A percentile compares a stretch with the other conserved stretches of the same genome.
Conservation (phyloP, 2,797 vertebrate genomes). For the Bucorvus abyssinicus region DNA sequence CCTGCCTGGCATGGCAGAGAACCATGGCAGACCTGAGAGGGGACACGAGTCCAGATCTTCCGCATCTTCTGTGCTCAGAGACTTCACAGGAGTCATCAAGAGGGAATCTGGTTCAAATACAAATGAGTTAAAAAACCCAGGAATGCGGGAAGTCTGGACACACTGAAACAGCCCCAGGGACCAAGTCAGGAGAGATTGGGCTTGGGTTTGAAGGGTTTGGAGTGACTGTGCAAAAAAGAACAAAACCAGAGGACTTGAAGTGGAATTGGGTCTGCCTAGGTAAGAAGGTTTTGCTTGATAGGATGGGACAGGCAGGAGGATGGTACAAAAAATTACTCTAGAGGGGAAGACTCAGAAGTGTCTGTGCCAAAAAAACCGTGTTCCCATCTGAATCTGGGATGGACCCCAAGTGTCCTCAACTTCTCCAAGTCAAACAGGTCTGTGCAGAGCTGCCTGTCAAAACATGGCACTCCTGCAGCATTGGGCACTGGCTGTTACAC, state of each 20-base stretch:
- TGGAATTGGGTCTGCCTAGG: background rate
- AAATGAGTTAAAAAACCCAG: background rate
- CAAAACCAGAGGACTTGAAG: background rate
- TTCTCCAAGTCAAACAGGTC: background rate
- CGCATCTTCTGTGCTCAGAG: accelerated
- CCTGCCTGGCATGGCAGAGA: background rate
- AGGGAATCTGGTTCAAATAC: background rate
- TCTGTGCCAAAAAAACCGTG: background rate
- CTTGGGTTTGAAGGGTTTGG: background rate
- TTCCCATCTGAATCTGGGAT: background rate
- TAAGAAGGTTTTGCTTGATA: background rate
- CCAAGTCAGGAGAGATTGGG: background rate
- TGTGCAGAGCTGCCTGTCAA: background rate
- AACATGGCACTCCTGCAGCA: background rate
- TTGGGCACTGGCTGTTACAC: accelerated
- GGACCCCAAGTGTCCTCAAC: background rate
- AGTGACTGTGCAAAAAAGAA: background rate
- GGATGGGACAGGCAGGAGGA: background rate
- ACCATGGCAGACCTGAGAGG: background rate
- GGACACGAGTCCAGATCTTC: background rate
- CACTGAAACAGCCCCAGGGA: background rate
- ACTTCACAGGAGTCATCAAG: background rate
- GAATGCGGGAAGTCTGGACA: background rate
- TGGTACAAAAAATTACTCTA: background rate
- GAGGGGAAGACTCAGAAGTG: background rate